Evolutionary conservation across 2,113 vertebrate genomes (phyloP), one percentile per base, ranked within the genome.

Genomic region (Micronisus gabar): DNA sequence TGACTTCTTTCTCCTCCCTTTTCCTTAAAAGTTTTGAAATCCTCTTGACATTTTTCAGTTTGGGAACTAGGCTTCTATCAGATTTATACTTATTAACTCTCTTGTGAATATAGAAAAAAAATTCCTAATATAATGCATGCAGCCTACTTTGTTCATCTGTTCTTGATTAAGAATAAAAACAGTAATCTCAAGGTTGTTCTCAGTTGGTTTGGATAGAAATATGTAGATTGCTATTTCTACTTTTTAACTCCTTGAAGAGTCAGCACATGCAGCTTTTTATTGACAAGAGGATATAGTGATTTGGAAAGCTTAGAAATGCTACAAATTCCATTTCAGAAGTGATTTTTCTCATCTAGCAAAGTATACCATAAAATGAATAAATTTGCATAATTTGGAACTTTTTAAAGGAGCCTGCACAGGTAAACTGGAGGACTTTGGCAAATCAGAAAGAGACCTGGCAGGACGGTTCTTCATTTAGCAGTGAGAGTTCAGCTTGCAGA

Each of bases 201-300:
- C 40, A 6, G 32, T 63, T 88, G 79, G 17, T 79, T 92, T 89
- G 86, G 32, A n/a, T 93, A 40, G 61, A 87, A 96, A 61, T 81
- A 22, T 2, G 13, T 32, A 62, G 85, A 30, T 59, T 30, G 67
- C 30, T 88, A 17, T 85, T 82, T 72, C 61, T 76, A 16, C 62
- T 73, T 93, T 94, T 86, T 88, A 73, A 52, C n/a, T 97, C 52
- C 40, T 81, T 81, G 58, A 89, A 85, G 32, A 94, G 74, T 82
- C 62, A 80, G 41, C 38, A 30, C 23, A 3, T 55, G 15, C 18
- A 91, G 30, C 2, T 1, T 88, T 82, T 87, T 91, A 66, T 62
- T 85, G 73, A 93, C 71, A 76, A 8, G 16, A 70, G 41, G 45
- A 75, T 76, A 50, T 10, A 90, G 63, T 27, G 34, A 85, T 88